Evolutionary conservation across 2,797 vertebrate species (phyloP).

Genomic region (Gymnodraco acuticeps): DNA sequence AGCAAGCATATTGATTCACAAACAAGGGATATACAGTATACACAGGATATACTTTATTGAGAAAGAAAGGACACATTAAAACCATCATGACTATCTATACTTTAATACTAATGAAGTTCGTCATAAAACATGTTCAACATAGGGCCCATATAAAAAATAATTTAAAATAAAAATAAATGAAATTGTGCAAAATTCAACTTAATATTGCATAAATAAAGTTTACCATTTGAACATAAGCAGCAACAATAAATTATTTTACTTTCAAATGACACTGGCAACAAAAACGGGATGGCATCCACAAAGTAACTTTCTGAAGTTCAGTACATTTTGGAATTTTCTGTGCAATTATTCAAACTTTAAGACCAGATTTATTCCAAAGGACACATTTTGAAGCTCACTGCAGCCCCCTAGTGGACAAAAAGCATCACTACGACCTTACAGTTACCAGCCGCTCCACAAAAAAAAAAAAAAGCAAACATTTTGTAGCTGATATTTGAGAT

Average conservation of each 20-base stretch:
- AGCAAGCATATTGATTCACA: not conserved
- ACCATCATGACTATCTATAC: conserved; percentile 30
- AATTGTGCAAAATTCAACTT: conserved; percentile 73
- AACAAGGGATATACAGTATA: not conserved
- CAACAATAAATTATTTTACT: conserved; percentile 15
- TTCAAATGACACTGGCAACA: conserved; percentile 7
- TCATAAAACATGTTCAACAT: conserved; percentile 24
- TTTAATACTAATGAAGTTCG: conserved; percentile 25
- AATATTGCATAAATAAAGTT: conserved; percentile 55
- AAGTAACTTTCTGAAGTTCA: not conserved
- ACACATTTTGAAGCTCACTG: conserved; percentile 11
- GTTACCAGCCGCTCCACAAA: conserved; percentile 2
- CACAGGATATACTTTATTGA: conserved; percentile 66
- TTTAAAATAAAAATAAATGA: conserved; percentile 44
- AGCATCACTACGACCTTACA: conserved; percentile 29
- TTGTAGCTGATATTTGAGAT: too few relatives aligned
- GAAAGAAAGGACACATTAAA: conserved; percentile 59
- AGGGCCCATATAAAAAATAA: conserved; percentile 43
- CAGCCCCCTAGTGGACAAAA: conserved; percentile 58
- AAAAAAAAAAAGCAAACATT: too few relatives aligned
- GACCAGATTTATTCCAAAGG: not conserved
- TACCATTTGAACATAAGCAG: conserved; percentile 50
- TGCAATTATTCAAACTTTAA: not conserved
- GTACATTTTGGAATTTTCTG: not conserved
- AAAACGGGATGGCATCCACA: conserved; percentile 4